Conservation (phyloP, 2,797 vertebrate species). For the Gymnoscopelus microlampas region DNA sequence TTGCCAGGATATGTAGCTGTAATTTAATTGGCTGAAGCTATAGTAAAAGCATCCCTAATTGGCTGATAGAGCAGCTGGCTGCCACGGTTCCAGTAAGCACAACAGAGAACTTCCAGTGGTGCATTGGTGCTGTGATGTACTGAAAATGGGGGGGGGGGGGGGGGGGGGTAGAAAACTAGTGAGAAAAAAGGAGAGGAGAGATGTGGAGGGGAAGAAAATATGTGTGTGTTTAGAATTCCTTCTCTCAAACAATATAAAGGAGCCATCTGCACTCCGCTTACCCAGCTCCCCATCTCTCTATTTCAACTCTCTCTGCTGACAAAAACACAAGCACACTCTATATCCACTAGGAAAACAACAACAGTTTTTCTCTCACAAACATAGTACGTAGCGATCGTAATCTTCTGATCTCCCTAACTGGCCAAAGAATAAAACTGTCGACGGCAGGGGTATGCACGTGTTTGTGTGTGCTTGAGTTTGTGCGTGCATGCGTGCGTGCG, state of each 20-base stretch:
- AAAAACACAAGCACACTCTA: too few species aligned
- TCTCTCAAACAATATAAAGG: too few species aligned
- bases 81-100: constrained; percentile 69
- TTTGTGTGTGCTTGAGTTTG: neutral
- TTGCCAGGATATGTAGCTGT: constrained; percentile 65
- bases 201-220: too few species aligned
- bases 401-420: too few species aligned
- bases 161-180: neutral
- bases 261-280: too few species aligned
- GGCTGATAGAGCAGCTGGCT: constrained; percentile 63
- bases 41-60: constrained; percentile 77
- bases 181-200: neutral
- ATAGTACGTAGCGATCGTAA: too few species aligned
- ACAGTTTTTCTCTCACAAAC: too few species aligned
- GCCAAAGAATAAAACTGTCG: too few species aligned
- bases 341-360: too few species aligned
- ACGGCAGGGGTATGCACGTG: neutral
- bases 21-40: constrained; percentile 73
- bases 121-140: constrained; percentile 7
- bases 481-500: neutral
- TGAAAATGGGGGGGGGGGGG: neutral
- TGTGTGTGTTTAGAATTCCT: neutral
- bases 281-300: too few species aligned
- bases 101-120: constrained; percentile 68
- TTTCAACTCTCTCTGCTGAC: too few species aligned